Evolutionary conservation across 2,113 vertebrate species (phyloP).

Genomic region (Sinosuthora webbiana): DNA sequence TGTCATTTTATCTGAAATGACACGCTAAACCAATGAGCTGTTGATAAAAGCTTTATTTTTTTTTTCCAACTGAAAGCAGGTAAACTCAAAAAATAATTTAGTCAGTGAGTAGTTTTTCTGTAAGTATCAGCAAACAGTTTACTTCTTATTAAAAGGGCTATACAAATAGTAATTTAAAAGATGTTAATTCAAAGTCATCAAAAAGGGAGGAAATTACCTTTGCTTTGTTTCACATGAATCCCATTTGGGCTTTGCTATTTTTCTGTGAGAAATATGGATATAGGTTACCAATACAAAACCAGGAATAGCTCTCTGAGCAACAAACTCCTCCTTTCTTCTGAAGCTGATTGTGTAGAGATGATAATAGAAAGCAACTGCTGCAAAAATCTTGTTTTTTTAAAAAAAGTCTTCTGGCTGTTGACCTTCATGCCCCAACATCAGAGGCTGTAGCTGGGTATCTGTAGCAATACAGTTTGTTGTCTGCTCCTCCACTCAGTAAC

Average conservation of each 20-base stretch:
- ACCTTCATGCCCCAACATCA: conserved; percentile 83
- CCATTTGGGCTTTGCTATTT: not conserved
- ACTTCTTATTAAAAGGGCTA: not conserved
- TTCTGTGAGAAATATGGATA: conserved; percentile 4
- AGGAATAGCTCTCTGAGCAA: not conserved
- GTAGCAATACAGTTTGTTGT: conserved; percentile 97
- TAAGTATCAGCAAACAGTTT: not conserved
- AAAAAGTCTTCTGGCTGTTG: not conserved
- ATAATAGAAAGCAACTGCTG: not conserved
- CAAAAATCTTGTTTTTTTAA: not conserved
- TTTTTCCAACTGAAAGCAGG: not conserved
- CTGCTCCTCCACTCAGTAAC: conserved; percentile 93
- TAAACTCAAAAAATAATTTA: conserved; percentile 40
- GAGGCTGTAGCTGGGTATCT: conserved; percentile 81
- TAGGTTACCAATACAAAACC: not conserved
- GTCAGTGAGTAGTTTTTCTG: not conserved
- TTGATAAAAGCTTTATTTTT: conserved; percentile 28
- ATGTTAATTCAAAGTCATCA: conserved; percentile 23
- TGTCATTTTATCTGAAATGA: not conserved
- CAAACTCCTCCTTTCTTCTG: not conserved
- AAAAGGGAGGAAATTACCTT: not conserved
- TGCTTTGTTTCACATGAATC: not conserved
- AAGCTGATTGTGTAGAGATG: not conserved
- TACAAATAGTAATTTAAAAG: not conserved
- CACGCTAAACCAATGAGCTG: not conserved